A percentile compares a stretch with the other conserved stretches of the same genome.
phyloP scores from a whole-genome alignment of 2,113 vertebrate genomes.

The Paramormyrops kingsleyae region DNA sequence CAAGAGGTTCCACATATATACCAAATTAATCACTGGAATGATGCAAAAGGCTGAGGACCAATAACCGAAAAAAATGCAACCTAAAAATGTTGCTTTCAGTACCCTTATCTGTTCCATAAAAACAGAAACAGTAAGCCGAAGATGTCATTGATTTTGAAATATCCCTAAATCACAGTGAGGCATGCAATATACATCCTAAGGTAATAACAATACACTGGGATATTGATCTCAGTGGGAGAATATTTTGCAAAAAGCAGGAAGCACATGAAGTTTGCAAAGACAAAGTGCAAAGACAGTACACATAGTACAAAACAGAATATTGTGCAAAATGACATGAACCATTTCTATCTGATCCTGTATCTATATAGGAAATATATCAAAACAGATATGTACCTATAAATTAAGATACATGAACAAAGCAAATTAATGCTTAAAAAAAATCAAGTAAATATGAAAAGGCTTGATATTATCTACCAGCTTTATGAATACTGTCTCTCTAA shows the following conservation, averaged over 20 bases:
- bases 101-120: neutral
- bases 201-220: neutral
- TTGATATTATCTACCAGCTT: neutral
- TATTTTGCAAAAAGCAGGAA: neutral
- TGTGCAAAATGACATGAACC: neutral
- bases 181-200: neutral
- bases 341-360: neutral
- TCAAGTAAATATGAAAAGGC: neutral
- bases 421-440: too few species aligned
- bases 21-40: neutral
- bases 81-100: neutral
- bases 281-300: neutral
- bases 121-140: neutral
- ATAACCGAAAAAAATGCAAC: neutral
- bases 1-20: neutral
- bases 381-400: neutral
- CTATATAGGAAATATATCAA: neutral
- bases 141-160: neutral
- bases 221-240: neutral
- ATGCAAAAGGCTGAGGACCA: neutral
- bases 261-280: neutral
- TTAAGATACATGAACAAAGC: neutral
- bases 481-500: neutral
- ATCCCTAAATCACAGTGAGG: neutral
- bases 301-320: neutral